Base-by-base conservation (phyloP, 2,888 invertebrate genomes). In the Julus scanicus region DNA sequence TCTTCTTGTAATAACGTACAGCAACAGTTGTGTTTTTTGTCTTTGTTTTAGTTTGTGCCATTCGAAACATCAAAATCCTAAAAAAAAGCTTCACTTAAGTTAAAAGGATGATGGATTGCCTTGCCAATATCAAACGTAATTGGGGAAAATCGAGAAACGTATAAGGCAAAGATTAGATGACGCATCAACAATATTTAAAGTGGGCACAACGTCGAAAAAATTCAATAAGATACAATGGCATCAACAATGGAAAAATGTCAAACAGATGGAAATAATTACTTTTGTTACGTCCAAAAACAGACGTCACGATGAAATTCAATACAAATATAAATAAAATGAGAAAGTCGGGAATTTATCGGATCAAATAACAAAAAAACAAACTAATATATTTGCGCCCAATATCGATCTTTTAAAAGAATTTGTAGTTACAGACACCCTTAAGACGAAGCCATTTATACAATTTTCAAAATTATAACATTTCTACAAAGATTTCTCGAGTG, bases 141-240 rank as follows among this genome's bases (percentile, higher is more conserved):
- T 80, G 80, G 80, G 29, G 80, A 80, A 80, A 80, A 80, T 80
- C 80, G 80, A 80, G 37, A 80, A 80, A 80, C 80, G 80, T 37
- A 37, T 37, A n/a, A 80, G 80, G 80, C 80, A 15, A 80, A 80
- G 80, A 80, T 80, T 80, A 80, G 37, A 80, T 80, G 80, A 80
- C 80, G 80, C 80, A 80, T 80, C 80, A 80, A 80, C 80, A 80
- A 80, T 80, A 80, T 80, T 80, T 80, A 80, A 80, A 80, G 80
- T 29, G 37, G 80, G 80, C 29, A 11, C 37, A 15, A 9, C 29
- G 29, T 8, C 71, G 29, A 63, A 29, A 53, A 37, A 80, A 80
- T 80, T 80, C 80, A 80, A 80, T 80, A 80, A 80, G 37, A 80
- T 29, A 37, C 37, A 13, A 80, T 29, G 2, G 13, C 8, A 80